These are phyloP conservation scores for Cosmia trapezina DNA, from an alignment of 2,888 invertebrate species.

Conservation along the genomic window DNA sequence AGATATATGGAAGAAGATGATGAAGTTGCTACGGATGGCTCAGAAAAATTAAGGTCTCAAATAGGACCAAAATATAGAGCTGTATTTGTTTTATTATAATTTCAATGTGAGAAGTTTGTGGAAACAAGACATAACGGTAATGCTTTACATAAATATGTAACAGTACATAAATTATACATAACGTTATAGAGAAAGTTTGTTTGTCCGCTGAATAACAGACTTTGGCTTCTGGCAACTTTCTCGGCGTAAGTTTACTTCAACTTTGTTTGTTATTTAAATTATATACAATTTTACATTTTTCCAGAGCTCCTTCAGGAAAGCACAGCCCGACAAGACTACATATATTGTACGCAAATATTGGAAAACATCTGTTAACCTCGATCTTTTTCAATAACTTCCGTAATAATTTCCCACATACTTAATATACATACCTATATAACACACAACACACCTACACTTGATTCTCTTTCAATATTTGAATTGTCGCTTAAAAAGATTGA, in stretches of 20 bases:
- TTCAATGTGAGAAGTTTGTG: slow-evolving; percentile 12
- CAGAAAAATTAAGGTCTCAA: background rate
- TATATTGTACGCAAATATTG: slow-evolving; percentile 7
- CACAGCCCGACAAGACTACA: background rate
- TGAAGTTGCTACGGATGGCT: background rate
- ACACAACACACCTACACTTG: slow-evolving; percentile 1
- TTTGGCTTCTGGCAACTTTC: slow-evolving; percentile 48
- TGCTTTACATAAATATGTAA: slow-evolving; percentile 49
- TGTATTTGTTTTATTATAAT: slow-evolving; percentile 1
- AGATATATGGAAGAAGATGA: background rate
- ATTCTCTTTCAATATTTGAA: background rate
- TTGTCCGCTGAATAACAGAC: slow-evolving; percentile 41
- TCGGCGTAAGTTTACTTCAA: slow-evolving; percentile 31
- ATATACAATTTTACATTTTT: background rate
- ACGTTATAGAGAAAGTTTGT: slow-evolving; percentile 55
- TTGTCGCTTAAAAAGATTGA: too few relatives aligned
- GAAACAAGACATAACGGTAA: slow-evolving; percentile 42
- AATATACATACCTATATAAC: background rate
- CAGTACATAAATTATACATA: slow-evolving; percentile 53
- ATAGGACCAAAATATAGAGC: background rate
- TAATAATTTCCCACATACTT: background rate
- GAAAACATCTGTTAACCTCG: background rate
- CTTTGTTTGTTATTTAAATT: slow-evolving; percentile 18
- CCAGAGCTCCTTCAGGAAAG: background rate
- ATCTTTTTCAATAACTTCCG: slow-evolving; percentile 15